Evolutionary conservation across 2,113 vertebrate genomes (phyloP).

Genomic region (Ursus arctos): DNA sequence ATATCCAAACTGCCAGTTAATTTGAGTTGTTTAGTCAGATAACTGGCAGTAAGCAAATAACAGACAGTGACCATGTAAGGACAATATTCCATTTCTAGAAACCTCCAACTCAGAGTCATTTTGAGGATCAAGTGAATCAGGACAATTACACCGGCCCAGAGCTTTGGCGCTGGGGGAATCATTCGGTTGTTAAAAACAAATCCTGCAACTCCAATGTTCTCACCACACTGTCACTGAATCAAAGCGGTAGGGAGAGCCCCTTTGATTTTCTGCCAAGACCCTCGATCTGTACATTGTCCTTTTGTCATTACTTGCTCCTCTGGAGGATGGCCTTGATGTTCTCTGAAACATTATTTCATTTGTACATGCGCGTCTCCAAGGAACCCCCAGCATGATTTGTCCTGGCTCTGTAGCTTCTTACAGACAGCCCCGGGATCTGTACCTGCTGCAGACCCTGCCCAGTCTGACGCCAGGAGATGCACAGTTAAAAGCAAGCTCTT

Average conservation of each 20-base stretch:
- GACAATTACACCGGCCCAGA: constrained; percentile 23
- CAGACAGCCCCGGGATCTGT: background rate
- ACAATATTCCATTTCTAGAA: constrained; percentile 53
- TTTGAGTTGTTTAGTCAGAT: background rate
- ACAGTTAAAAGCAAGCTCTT: background rate
- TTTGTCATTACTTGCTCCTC: constrained; percentile 71
- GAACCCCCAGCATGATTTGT: background rate
- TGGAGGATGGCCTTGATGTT: constrained; percentile 63
- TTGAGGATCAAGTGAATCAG: constrained; percentile 66
- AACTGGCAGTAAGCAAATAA: background rate
- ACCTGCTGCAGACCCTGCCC: background rate
- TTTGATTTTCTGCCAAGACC: constrained; percentile 77
- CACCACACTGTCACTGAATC: constrained; percentile 64
- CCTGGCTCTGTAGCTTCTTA: background rate
- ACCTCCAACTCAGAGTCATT: background rate
- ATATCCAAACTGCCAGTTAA: background rate
- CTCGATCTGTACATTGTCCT: constrained; percentile 65
- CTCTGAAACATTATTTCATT: constrained; percentile 76
- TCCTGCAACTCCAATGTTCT: constrained; percentile 41
- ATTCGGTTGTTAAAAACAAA: constrained; percentile 67
- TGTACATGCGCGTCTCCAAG: constrained; percentile 61
- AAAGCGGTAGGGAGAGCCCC: constrained; percentile 59
- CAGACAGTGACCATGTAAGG: background rate
- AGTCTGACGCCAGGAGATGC: background rate
- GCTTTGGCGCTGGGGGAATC: constrained; percentile 33